Base-by-base conservation (phyloP, 2,888 invertebrate genomes). In the Leptarthrus brevirostris region DNA sequence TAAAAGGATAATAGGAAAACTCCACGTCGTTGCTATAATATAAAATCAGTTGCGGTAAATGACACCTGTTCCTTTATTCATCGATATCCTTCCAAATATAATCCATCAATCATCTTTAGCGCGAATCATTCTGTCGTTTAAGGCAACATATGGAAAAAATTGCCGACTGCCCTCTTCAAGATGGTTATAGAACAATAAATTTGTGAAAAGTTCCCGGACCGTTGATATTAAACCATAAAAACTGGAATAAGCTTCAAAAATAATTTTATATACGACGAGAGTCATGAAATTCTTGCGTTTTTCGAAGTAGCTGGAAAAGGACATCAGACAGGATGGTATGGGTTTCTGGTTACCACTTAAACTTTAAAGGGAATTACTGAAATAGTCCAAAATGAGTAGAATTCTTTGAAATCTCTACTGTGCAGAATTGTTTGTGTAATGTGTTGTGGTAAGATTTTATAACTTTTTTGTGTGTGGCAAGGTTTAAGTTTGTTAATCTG, bases 61-160 rank as follows among this genome's bases (percentile, higher is more conserved):
- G 18, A 14, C 53, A 53, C 53, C 53, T 53, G 53, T n/a, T 53
- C 53, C 18, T 18, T 20, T 53, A 53, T 53, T 53, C 53, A 53
- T 53, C 53, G 53, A 53, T 53, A 20, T 20, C 53, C 53, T 10
- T 20, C 36, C 34, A 61, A n/a, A 61, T 61, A 6, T 36, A 20
- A 61, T 61, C 61, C 61, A 61, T 61, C 61, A 61, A 61, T 61
- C 61, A 61, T 61, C 20, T 61, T 61, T 58, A 61, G 40, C 16
- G 16, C 16, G 16, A 18, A 61, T 61, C 61, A 61, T 34, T 61
- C 61, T 16, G 10, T 61, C 36, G 36, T 61, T 61, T 34, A 61
- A 36, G 61, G 36, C 20, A 36, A 61, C 61, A 61, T n/a, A 61
- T 61, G 61, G 61, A 20, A 36, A 36, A 61, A 16, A 61, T 61